These are phyloP conservation scores for Dryas iulia DNA, from an alignment of 1,140 invertebrate genomes.

Conservation along the genomic window DNA sequence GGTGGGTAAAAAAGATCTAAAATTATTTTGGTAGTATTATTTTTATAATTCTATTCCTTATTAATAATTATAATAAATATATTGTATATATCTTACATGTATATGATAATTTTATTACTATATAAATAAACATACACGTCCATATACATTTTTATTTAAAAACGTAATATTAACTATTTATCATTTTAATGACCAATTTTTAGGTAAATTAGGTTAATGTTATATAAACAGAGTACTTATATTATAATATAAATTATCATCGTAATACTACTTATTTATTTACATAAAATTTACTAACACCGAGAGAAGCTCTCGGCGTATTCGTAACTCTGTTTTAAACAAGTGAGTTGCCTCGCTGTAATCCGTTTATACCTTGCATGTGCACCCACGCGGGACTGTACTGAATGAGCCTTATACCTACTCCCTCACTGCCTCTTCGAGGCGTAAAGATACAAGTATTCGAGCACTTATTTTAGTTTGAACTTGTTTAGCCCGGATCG, in stretches of 20 bases:
- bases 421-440: slow-evolving; percentile 48
- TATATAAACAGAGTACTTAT: not conserved
- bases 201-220: no score
- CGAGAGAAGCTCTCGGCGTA: slow-evolving; percentile 33
- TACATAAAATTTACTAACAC: not conserved
- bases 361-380: slow-evolving; percentile 46
- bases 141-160: no score
- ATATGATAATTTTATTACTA: no score
- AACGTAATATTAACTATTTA: no score
- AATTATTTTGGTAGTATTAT: no score
- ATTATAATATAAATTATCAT: not conserved
- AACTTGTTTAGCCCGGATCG: slow-evolving; percentile 66
- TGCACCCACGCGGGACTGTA: slow-evolving; percentile 45
- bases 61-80: no score
- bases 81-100: no score
- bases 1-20: no score
- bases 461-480: slow-evolving; percentile 63
- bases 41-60: no score
- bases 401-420: slow-evolving; percentile 45
- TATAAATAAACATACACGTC: no score
- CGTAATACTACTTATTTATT: not conserved
- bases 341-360: slow-evolving; percentile 47
- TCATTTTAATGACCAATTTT: no score
- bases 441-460: slow-evolving; percentile 60
- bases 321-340: slow-evolving; percentile 68